Conservation (phyloP, 1,140 invertebrate species). For the Drosophila subpulchrella region DNA sequence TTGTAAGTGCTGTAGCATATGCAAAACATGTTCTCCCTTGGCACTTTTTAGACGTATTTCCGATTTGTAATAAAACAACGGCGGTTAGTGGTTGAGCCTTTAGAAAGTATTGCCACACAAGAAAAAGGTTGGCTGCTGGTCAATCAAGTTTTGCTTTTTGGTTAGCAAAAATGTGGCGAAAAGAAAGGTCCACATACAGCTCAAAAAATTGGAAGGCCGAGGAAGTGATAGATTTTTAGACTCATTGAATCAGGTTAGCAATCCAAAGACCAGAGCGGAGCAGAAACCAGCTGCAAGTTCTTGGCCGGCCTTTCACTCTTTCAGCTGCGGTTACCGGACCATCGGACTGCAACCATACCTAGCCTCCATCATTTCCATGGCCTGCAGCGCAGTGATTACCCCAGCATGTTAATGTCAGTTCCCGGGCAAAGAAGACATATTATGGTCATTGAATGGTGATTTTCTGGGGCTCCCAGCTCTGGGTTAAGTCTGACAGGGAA, state of each 20-base stretch:
- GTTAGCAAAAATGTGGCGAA: conserved; percentile 53
- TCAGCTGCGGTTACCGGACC: conserved; percentile 43
- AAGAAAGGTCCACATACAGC: conserved; percentile 61
- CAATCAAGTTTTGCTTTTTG: conserved; percentile 57
- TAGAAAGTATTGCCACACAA: conserved; percentile 60
- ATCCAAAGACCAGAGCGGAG: conserved; percentile 48
- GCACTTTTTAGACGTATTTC: conserved; percentile 58
- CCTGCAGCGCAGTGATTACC: conserved; percentile 36
- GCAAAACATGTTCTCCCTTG: conserved; percentile 13
- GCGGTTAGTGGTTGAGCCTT: conserved; percentile 39
- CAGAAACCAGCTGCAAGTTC: conserved; percentile 42
- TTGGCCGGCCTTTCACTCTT: conserved; percentile 62
- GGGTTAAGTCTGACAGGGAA: conserved; percentile 5
- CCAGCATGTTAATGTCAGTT: conserved; percentile 44
- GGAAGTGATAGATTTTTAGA: conserved; percentile 65
- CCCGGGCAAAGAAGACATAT: conserved; percentile 66
- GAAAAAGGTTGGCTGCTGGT: conserved; percentile 46
- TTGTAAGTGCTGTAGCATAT: neutral
- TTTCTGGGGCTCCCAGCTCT: conserved; percentile 27
- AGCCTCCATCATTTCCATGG: conserved; percentile 58
- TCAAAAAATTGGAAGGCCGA: neutral
- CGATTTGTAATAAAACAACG: conserved; percentile 76
- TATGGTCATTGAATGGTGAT: conserved; percentile 26
- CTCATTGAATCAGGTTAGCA: conserved; percentile 71
- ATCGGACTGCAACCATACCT: conserved; percentile 46